Base-by-base conservation (phyloP, 2,888 invertebrate genomes). In the Hoplodrina ambigua region DNA sequence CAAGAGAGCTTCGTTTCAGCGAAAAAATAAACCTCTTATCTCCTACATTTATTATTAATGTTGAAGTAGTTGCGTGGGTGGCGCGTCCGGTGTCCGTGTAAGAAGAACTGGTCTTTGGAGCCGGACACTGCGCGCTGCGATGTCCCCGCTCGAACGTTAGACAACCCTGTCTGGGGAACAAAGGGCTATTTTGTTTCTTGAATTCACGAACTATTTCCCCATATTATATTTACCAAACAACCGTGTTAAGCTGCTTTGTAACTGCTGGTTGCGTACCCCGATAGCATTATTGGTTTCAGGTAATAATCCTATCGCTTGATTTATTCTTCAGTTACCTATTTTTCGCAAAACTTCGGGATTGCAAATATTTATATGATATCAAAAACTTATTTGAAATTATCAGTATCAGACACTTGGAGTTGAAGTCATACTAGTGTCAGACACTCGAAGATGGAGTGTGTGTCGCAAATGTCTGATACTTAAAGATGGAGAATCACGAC, bases 1-100 rank as follows among this genome's bases (percentile, higher is more conserved):
- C 15, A 33, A 52, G 33, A 25, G 41, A 44, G 30, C 10, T 59
- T 59, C 33, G 49, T 62, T 10, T 19, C 53, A 30, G 15, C 30
- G 19, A 13, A 52, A 56, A 75, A 69, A 44, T 59, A 59, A 69
- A 62, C 55, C 55, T 62, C 10, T 50, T 62, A 56, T 75, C 64
- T 65, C n/a, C 53, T 25, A 50, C 69, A 65, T 80, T 56, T 60
- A 80, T 80, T 63, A 75, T 75, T 69, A 59, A 78, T 46, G 33
- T 37, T 54, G 33, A 58, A 41, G 33, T 76, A 30, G n/a, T 56
- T 67, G 75, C 44, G 68, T 64, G 30, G 25, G 49, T 4, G 17
- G 44, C n/a, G n/a, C 25, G 50, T 52, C 63, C 37, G 55, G 56
- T 49, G 11, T 44, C n/a, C 49, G 20, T 10, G 25, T 15, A 37